Conservation (phyloP, 1,140 invertebrate species). For the Marisa cornuarietis region DNA sequence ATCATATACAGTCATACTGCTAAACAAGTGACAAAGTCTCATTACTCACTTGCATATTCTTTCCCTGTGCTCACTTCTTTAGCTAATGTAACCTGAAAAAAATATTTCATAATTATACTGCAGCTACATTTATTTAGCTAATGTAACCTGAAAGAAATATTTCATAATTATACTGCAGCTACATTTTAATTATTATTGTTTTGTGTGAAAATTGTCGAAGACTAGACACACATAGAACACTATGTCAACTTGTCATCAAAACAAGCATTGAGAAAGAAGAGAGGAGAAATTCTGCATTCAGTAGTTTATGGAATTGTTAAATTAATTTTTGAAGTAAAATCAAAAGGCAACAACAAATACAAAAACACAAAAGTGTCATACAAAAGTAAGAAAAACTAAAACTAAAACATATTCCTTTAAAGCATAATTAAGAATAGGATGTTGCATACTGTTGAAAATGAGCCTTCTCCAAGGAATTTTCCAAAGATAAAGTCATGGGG, state of each 20-base stretch:
- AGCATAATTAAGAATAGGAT: background rate
- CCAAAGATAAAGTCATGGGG: constrained; percentile 89
- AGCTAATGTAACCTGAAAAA: constrained; percentile 82
- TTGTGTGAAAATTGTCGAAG: background rate
- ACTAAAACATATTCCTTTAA: background rate
- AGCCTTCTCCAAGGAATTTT: constrained; percentile 94
- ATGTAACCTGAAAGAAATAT: constrained; percentile 69
- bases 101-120: constrained; percentile 8
- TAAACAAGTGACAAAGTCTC: background rate
- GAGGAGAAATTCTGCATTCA: background rate
- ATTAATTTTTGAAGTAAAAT: background rate
- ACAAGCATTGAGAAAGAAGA: background rate
- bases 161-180: background rate
- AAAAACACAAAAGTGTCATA: background rate
- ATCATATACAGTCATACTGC: background rate
- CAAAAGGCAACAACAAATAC: background rate
- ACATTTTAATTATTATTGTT: background rate
- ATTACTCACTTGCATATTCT: constrained; percentile 91
- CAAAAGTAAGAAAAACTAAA: background rate
- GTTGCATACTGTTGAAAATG: constrained; percentile 86
- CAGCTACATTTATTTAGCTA: background rate
- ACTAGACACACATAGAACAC: background rate
- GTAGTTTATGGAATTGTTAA: background rate
- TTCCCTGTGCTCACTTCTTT: constrained; percentile 88
- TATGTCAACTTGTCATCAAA: background rate